Evolutionary conservation across 1,140 invertebrate species (phyloP).

Genomic region (Plodia interpunctella): DNA sequence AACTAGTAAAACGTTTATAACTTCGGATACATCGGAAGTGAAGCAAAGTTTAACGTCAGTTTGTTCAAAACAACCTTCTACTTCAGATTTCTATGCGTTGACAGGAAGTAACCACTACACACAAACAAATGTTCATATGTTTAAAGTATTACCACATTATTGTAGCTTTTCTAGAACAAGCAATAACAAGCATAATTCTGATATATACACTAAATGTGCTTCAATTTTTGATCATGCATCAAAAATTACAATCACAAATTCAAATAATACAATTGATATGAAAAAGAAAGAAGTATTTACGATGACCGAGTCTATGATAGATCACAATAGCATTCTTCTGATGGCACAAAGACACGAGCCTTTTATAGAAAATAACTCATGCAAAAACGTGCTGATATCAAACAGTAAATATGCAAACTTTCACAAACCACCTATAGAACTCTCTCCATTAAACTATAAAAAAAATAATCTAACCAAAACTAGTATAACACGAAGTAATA

Average conservation of each 20-base stretch:
- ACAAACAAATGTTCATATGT: constrained; percentile 17
- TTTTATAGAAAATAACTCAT: background rate
- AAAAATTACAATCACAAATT: constrained; percentile 19
- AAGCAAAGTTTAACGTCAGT: background rate
- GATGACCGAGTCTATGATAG: background rate
- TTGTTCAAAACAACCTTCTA: background rate
- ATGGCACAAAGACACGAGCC: background rate
- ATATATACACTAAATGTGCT: no score
- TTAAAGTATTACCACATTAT: constrained; percentile 23
- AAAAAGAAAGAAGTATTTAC: background rate
- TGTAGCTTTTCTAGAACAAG: no score
- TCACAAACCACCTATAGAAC: background rate
- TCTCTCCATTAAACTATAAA: no score
- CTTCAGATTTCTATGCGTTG: background rate
- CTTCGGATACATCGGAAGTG: background rate
- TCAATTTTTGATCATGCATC: constrained; percentile 27
- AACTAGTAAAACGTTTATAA: no score
- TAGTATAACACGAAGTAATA: no score
- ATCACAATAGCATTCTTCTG: background rate
- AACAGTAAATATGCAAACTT: background rate
- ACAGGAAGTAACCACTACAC: constrained; percentile 7
- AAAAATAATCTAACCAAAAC: no score
- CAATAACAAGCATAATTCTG: no score
- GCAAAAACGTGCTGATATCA: background rate
- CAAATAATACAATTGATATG: background rate